Evolutionary conservation across 2,888 invertebrate genomes (phyloP).

Genomic region (Nymphalis c-album): DNA sequence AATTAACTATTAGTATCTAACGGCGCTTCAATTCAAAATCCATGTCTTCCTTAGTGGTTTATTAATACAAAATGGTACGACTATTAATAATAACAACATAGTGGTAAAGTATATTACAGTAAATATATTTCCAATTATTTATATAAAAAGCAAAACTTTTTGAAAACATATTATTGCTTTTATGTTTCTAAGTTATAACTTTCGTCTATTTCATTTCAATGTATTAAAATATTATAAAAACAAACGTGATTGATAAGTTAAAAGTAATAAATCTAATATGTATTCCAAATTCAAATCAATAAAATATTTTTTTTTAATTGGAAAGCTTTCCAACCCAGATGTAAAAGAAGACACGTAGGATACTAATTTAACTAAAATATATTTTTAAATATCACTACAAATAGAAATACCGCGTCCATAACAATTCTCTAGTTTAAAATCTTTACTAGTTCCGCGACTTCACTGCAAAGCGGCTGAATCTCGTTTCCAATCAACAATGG

Average conservation of each 20-base stretch:
- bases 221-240: neutral
- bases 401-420: slow-evolving; percentile 55
- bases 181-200: neutral
- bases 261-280: too few relatives aligned
- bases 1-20: neutral
- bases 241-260: neutral
- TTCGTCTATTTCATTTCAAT: neutral
- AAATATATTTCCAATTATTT: neutral
- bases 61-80: too few relatives aligned
- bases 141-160: neutral
- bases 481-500: slow-evolving; percentile 78
- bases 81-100: too few relatives aligned
- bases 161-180: neutral
- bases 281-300: too few relatives aligned
- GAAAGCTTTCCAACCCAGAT: too few relatives aligned
- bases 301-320: too few relatives aligned
- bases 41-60: neutral
- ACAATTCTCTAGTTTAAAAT: slow-evolving; percentile 45
- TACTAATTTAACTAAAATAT: too few relatives aligned
- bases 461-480: slow-evolving; percentile 68
- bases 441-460: slow-evolving; percentile 59
- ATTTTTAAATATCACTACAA: neutral
- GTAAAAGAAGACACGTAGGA: too few relatives aligned
- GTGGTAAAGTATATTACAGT: too few relatives aligned
- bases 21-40: neutral